A percentile compares a stretch with the other conserved stretches of the same genome.
These are phyloP conservation scores for Ametastegia equiseti DNA, from an alignment of 2,888 invertebrate species.

Conservation along the genomic window DNA sequence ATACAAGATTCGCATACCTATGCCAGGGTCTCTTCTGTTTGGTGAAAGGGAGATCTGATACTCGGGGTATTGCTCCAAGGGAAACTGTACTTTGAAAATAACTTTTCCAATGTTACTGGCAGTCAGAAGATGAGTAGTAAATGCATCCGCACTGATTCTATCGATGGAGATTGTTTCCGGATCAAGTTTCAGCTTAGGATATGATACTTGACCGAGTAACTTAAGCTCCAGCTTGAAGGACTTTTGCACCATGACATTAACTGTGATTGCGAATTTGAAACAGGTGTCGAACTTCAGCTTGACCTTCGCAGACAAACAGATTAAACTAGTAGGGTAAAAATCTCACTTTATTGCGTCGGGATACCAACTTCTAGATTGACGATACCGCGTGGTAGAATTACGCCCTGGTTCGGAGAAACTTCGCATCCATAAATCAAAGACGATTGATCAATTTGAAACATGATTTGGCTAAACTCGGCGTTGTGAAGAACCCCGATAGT, in stretches of 20 bases:
- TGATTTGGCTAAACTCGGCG: slow-evolving; percentile 55
- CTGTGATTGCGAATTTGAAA: slow-evolving; percentile 53
- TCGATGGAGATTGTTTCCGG: slow-evolving; percentile 78
- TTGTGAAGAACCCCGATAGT: slow-evolving; percentile 60
- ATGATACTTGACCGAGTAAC: slow-evolving; percentile 63
- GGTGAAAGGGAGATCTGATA: slow-evolving; percentile 64
- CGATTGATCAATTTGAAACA: slow-evolving; percentile 58
- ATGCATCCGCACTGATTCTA: slow-evolving; percentile 73
- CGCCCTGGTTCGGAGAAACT: slow-evolving; percentile 56
- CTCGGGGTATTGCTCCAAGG: slow-evolving; percentile 70
- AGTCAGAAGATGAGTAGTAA: slow-evolving; percentile 64
- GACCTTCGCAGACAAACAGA: slow-evolving; percentile 51
- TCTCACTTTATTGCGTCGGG: not conserved
- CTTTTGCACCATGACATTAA: slow-evolving; percentile 58
- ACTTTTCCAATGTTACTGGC: slow-evolving; percentile 68
- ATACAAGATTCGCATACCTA: slow-evolving; percentile 52
- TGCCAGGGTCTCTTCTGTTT: slow-evolving; percentile 38
- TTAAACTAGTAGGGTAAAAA: not conserved
- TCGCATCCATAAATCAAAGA: slow-evolving; percentile 56
- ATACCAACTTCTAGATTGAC: slow-evolving; percentile 55
- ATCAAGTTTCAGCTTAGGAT: slow-evolving; percentile 75
- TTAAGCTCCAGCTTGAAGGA: slow-evolving; percentile 53
- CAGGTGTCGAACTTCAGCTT: slow-evolving; percentile 58
- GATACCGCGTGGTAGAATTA: slow-evolving; percentile 61
- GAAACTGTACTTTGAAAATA: slow-evolving; percentile 64